Evolutionary conservation across 2,888 invertebrate species (phyloP), one percentile per base, ranked within the genome.

Genomic region (Xestia sexstrigata): DNA sequence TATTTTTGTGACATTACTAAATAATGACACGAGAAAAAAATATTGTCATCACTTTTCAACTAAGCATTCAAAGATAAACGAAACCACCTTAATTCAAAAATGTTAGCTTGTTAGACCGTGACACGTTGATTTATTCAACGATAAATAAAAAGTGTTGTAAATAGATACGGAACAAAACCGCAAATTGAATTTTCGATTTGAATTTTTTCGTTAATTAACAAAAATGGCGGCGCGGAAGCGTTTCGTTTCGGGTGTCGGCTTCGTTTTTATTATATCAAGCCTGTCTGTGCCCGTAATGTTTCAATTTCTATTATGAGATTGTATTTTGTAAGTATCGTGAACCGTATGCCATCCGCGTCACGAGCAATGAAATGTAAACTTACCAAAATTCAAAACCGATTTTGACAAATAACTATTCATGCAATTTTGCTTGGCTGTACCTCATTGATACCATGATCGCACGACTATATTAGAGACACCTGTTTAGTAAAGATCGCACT

Each of bases 81-180:
- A 11, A 67, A 74, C 42, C n/a, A 74, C 23, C 26, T 47, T 66
- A 66, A 78, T 80, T 74, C 39, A 15, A 9, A 35, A 62, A 65
- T 67, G 73, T 70, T 78, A 74, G 70, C 79, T 73, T 76, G 79
- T 84, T 84, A 81, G 70, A 68, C 78, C 81, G 81, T 83, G 78
- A 84, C 85, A 84, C 78, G 78, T 79, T 76, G 71, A 79, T 83
- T 83, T 85, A 79, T 78, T 78, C 62, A 63, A 65, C 67, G 65
- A 55, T 49, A 74, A 70, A 49, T 49, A 74, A 76, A 84, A 76
- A 75, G 47, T 76, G 63, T 42, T 78, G 75, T 76, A 79, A 79
- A 74, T 74, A 76, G 69, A 75, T 78, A 78, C 49, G 62, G 35
- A 76, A 85, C 60, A 74, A 67, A 78, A 77, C 74, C 76, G 58